phyloP scores from a whole-genome alignment of 2,797 vertebrate species.

The Menidia menidia region DNA sequence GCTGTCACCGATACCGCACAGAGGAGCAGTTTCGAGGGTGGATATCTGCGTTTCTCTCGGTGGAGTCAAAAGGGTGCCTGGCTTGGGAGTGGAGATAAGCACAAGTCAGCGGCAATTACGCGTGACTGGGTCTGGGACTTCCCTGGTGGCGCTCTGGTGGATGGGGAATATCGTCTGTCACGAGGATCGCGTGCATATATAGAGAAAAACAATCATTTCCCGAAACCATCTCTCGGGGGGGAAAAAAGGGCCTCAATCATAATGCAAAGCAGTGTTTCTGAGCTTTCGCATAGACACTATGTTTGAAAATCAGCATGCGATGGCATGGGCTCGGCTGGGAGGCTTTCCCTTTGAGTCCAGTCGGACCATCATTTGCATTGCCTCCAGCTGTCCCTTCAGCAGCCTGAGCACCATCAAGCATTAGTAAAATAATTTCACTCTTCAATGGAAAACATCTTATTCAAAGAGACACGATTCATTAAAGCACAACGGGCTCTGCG shows the following conservation, averaged over 20 bases:
- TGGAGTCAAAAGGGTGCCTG: slow-evolving; percentile 29
- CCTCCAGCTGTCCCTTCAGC: slow-evolving; percentile 41
- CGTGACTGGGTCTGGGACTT: slow-evolving; percentile 15
- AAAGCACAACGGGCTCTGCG: slow-evolving; percentile 2
- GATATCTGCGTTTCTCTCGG: slow-evolving; percentile 2
- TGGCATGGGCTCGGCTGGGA: slow-evolving; percentile 18
- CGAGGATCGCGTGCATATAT: neutral
- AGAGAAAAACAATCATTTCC: slow-evolving; percentile 12
- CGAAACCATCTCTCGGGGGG: neutral
- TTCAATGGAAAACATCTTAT: slow-evolving; percentile 18
- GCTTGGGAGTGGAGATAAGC: slow-evolving; percentile 34
- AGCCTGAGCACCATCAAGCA: slow-evolving; percentile 1
- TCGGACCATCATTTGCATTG: slow-evolving; percentile 37
- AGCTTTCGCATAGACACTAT: slow-evolving; percentile 31
- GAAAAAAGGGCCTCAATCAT: slow-evolving; percentile 23
- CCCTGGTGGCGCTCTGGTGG: slow-evolving; percentile 23
- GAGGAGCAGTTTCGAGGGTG: slow-evolving; percentile 9
- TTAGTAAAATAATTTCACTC: slow-evolving; percentile 26
- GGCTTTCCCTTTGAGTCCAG: slow-evolving; percentile 37
- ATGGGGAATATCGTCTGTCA: slow-evolving; percentile 24
- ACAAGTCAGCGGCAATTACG: slow-evolving; percentile 30
- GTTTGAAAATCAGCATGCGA: slow-evolving; percentile 35
- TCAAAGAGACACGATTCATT: slow-evolving; percentile 13
- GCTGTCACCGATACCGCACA: slow-evolving; percentile 23
- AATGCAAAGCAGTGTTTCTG: slow-evolving; percentile 42